Evolutionary conservation across 2,888 invertebrate genomes (phyloP), one percentile per base, ranked within the genome.

Genomic region (Branchipolynoe longqiensis): DNA sequence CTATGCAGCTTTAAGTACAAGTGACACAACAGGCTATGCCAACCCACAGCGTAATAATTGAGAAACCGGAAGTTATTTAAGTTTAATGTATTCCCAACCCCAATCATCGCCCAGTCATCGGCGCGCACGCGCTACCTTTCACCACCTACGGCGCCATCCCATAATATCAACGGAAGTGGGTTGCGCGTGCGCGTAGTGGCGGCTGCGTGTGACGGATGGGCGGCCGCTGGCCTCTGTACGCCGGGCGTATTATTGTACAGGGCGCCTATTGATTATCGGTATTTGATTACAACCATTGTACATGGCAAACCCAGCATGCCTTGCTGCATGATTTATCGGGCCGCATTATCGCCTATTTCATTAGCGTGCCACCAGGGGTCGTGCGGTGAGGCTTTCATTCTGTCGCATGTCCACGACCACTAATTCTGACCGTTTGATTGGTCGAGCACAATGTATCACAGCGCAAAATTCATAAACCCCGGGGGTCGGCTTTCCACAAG

Each of bases 381-480:
- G 38, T 38, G 22, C 18, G 28, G 22, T 18, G 36, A 0, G 69
- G 22, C 38, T 69, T 69, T 36, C 69, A 69, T 33, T 36, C 36
- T 33, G 69, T n/a, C 69, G 69, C 69, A 69, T 69, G 69, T 69
- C 69, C 3, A 38, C 69, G 36, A 22, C 69, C 36, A 69, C 69
- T 69, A 69, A 69, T 69, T 69, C 69, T 33, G 25, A 36, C 38
- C 69, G 69, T 69, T 38, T 69, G 69, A 69, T 69, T 69, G 69
- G 69, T 69, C 36, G 69, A 69, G 36, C 33, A 69, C 69, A 69
- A 69, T 69, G 69, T 69, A 69, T 69, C 69, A 69, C 69, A 69
- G 38, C 36, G 25, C 69, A 33, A 38, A 69, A 69, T 69, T 62
- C 62, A 62, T 62, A 62, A 25, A 31, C 28, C 62, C 31, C n/a